Percentiles rank a stretch among this genome's conserved stretches.
phyloP scores from a whole-genome alignment of 2,797 vertebrate species.

The Geotrypetes seraphini region DNA sequence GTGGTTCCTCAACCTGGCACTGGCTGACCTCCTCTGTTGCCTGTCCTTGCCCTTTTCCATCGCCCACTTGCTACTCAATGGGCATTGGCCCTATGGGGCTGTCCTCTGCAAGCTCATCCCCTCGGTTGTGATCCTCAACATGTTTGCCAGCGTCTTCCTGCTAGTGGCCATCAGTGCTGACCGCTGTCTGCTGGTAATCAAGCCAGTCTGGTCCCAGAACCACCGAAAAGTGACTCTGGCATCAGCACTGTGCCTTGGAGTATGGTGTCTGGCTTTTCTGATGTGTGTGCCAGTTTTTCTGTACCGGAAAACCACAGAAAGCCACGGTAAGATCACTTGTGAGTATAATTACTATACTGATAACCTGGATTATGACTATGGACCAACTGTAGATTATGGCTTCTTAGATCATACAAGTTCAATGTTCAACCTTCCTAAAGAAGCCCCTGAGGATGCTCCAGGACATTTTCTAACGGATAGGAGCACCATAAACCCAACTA shows the following conservation, averaged over 20 bases:
- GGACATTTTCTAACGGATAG: no score
- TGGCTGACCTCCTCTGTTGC: slow-evolving; percentile 64
- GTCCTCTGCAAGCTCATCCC: slow-evolving; percentile 63
- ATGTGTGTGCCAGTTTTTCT: slow-evolving; percentile 56
- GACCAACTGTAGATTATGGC: no score
- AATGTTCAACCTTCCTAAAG: no score
- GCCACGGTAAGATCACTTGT: slow-evolving; percentile 7
- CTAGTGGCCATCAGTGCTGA: slow-evolving; percentile 59
- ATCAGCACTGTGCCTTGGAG: slow-evolving; percentile 19
- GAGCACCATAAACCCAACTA: no score
- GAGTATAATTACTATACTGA: slow-evolving; percentile 7
- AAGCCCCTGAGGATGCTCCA: no score
- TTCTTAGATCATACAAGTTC: no score
- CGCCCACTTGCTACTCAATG: slow-evolving; percentile 36
- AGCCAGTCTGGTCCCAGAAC: slow-evolving; percentile 69
- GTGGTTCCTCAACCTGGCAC: slow-evolving; percentile 68
- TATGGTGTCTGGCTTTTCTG: slow-evolving; percentile 52
- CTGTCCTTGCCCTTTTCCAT: slow-evolving; percentile 55
- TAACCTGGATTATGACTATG: not conserved
- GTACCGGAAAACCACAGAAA: slow-evolving; percentile 22
- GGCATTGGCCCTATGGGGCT: slow-evolving; percentile 54
- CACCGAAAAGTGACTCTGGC: slow-evolving; percentile 38
- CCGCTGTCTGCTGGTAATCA: slow-evolving; percentile 54
- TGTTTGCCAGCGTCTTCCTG: slow-evolving; percentile 69
- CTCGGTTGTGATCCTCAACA: slow-evolving; percentile 54